Percentiles rank a stretch among this genome's conserved stretches.
phyloP scores from a whole-genome alignment of 2,113 vertebrate species.

The Malurus melanocephalus region DNA sequence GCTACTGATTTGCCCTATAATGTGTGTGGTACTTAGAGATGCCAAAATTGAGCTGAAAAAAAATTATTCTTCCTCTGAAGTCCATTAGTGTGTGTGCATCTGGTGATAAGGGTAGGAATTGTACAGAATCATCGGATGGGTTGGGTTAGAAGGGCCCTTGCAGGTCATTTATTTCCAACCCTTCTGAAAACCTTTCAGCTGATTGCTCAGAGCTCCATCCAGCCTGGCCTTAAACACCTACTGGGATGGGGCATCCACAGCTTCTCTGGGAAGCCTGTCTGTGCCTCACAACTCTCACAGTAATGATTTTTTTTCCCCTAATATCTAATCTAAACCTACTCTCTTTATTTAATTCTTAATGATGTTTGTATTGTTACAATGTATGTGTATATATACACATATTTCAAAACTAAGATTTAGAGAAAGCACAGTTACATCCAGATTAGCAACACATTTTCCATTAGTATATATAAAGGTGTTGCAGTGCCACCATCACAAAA shows the following conservation, averaged over 20 bases:
- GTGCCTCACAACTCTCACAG: not conserved
- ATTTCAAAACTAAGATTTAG: not conserved
- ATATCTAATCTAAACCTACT: not conserved
- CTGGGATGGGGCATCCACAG: not conserved
- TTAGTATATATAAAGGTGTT: not conserved
- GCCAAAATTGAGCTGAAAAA: not conserved
- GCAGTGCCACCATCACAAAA: not conserved
- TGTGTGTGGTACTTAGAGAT: accelerated
- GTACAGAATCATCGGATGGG: not conserved
- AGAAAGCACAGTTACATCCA: not conserved
- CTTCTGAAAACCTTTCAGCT: not conserved
- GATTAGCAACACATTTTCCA: not conserved
- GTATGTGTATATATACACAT: accelerated
- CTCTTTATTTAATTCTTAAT: not conserved
- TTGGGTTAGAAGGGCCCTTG: not conserved
- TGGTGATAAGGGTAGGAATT: not conserved
- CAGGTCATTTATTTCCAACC: not conserved
- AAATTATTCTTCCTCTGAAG: not conserved
- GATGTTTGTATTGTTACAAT: not conserved
- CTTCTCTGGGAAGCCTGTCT: not conserved
- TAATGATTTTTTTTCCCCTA: not conserved
- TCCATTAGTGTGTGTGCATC: not conserved
- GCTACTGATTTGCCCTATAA: accelerated
- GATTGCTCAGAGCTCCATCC: not conserved
- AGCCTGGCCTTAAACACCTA: not conserved